Percentiles rank a stretch among this genome's conserved stretches.
Evolutionary conservation across 1,140 invertebrate species (phyloP).

Genomic region (Aradophagus sp.): DNA sequence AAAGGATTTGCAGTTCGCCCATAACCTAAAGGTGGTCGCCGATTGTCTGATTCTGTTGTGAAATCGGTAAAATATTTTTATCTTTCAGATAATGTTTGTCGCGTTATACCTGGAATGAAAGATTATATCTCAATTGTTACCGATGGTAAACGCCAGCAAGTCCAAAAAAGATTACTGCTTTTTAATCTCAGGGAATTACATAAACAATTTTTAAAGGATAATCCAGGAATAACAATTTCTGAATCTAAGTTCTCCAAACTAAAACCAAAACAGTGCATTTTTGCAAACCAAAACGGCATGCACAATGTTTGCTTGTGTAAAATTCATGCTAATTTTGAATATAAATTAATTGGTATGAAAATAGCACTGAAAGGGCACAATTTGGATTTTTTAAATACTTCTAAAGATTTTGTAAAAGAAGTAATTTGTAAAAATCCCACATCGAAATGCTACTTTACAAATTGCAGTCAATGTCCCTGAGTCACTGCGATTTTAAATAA

Average conservation of each 20-base stretch:
- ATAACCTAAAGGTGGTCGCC: conserved; percentile 7
- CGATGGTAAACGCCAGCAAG: neutral
- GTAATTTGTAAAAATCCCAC: too few species aligned
- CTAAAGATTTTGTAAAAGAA: neutral
- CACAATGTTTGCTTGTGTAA: neutral
- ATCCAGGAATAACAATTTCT: neutral
- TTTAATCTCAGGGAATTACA: neutral
- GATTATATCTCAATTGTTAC: neutral
- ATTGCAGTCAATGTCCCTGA: too few species aligned
- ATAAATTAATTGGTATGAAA: neutral
- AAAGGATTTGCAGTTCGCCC: conserved; percentile 6
- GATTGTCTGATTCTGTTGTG: neutral
- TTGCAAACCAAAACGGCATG: neutral
- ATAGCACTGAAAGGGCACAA: neutral
- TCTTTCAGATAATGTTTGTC: neutral
- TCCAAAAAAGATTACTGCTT: neutral
- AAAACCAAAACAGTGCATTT: neutral
- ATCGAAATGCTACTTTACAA: too few species aligned
- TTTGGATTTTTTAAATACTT: neutral
- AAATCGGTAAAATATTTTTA: neutral
- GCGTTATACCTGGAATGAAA: neutral
- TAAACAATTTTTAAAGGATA: neutral
- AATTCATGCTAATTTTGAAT: neutral
- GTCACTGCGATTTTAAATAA: too few species aligned
- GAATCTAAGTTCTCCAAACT: neutral